A percentile compares a stretch with the other conserved stretches of the same genome.
phyloP scores from a whole-genome alignment of 2,888 invertebrate species.

The Synergus itoensis region DNA sequence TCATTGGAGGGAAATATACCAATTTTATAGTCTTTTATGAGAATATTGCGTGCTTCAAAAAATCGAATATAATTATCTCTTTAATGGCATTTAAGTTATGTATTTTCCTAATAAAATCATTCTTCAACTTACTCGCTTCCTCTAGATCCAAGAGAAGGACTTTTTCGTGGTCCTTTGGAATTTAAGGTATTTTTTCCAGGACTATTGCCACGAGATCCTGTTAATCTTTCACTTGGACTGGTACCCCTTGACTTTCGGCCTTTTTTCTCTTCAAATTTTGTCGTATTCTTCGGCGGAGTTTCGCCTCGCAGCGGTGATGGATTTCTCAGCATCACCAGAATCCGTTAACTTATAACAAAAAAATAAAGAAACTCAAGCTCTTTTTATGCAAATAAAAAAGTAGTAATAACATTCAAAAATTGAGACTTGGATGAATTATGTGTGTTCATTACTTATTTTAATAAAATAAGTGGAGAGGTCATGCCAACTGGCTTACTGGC shows the following conservation, averaged over 20 bases:
- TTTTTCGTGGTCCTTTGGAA: constrained; percentile 62
- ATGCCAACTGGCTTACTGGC: constrained; percentile 12
- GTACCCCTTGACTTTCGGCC: constrained; percentile 64
- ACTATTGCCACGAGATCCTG: constrained; percentile 74
- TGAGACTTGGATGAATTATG: constrained; percentile 24
- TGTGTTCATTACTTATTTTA: background rate
- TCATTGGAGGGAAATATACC: too few species aligned
- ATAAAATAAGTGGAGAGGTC: constrained; percentile 7
- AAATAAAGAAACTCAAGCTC: background rate
- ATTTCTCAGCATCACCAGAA: constrained; percentile 72
- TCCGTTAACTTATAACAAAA: constrained; percentile 62
- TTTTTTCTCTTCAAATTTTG: constrained; percentile 53
- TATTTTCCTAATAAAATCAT: background rate
- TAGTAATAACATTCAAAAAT: background rate
- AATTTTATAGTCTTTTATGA: background rate
- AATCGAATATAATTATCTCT: background rate
- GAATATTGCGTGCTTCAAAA: background rate
- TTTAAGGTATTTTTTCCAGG: constrained; percentile 66
- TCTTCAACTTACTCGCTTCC: constrained; percentile 78
- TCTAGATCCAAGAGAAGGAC: constrained; percentile 69
- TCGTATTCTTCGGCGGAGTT: constrained; percentile 62
- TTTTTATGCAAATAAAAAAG: background rate
- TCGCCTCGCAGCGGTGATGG: constrained; percentile 68
- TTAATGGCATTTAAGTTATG: too few species aligned
- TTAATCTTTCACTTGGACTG: constrained; percentile 65